These are phyloP conservation scores for Tetramorium alpestre DNA, from an alignment of 1,140 invertebrate genomes.

Conservation along the genomic window DNA sequence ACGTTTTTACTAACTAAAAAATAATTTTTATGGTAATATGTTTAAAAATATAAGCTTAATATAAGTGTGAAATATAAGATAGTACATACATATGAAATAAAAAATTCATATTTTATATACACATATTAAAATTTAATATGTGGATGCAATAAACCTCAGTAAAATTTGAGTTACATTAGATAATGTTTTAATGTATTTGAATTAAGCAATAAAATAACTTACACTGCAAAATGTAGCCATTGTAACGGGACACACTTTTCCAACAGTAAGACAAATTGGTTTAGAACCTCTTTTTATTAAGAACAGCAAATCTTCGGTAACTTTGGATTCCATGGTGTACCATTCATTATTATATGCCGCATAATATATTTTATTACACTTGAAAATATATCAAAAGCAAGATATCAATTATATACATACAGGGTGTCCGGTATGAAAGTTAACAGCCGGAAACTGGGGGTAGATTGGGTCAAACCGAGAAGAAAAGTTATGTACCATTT, in stretches of 20 bases:
- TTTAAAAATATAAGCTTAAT: neutral
- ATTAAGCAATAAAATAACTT: neutral
- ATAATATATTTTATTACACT: neutral
- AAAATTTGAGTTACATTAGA: neutral
- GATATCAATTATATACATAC: neutral
- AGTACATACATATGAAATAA: neutral
- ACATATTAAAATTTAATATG: neutral
- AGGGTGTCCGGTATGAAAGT: no score
- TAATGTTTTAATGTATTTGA: neutral
- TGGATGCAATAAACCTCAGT: neutral
- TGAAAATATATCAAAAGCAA: neutral
- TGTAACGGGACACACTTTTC: slow-evolving; percentile 49
- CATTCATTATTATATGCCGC: neutral
- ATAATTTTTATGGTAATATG: neutral
- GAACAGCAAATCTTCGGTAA: neutral
- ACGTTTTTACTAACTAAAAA: neutral
- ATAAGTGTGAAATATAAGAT: neutral
- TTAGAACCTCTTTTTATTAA: slow-evolving; percentile 30
- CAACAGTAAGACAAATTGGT: slow-evolving; percentile 47
- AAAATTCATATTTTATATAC: neutral
- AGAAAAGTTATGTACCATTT: no score
- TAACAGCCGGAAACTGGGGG: no score
- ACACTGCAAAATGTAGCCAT: slow-evolving; percentile 11
- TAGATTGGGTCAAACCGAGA: no score
- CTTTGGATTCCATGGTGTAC: neutral